Percentiles rank a stretch among this genome's conserved stretches.
phyloP scores from a whole-genome alignment of 2,113 vertebrate species.

The Trematomus loennbergii region DNA sequence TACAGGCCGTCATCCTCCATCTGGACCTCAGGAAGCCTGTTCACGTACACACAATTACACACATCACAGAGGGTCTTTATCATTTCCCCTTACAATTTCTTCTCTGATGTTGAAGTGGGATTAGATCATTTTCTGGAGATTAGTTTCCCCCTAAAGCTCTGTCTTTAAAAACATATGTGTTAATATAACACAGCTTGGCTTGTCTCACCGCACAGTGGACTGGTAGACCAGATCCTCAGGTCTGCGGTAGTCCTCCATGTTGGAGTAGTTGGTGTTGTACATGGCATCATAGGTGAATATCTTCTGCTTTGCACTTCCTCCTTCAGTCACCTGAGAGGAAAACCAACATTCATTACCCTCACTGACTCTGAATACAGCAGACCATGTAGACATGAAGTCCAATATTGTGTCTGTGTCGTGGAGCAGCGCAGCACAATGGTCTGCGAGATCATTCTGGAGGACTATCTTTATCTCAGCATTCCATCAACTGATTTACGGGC shows the following conservation, averaged over 20 bases:
- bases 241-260: slow-evolving; percentile 90
- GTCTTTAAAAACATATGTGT: background rate
- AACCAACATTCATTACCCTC: background rate
- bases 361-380: background rate
- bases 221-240: slow-evolving; percentile 92
- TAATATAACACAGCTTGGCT: background rate
- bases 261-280: slow-evolving; percentile 92
- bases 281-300: slow-evolving; percentile 96
- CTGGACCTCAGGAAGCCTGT: slow-evolving; percentile 93
- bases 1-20: slow-evolving; percentile 93
- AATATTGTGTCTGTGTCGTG: background rate
- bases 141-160: background rate
- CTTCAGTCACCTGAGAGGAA: slow-evolving; percentile 86
- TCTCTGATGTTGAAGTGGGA: background rate
- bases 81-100: background rate
- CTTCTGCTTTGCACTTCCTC: slow-evolving; percentile 92
- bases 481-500: no score
- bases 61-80: background rate
- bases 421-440: no score
- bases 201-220: slow-evolving; percentile 90
- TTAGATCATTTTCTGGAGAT: no score
- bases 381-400: background rate
- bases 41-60: background rate
- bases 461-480: no score
- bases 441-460: no score